Conservation (phyloP, 1,140 invertebrate species). For the Venustaconcha ellipsiformis region DNA sequence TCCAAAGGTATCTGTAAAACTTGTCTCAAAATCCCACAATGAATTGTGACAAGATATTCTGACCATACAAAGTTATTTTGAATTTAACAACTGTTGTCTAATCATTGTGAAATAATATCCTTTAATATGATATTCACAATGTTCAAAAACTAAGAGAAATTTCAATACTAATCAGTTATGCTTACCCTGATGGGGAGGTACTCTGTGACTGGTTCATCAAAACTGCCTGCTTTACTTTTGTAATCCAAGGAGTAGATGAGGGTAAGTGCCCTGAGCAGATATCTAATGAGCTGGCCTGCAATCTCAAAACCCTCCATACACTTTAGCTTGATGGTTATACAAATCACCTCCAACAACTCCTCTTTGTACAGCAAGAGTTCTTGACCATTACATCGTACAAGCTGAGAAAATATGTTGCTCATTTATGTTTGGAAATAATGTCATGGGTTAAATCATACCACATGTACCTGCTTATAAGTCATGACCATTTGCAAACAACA, state of each 20-base stretch:
- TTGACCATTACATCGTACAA: constrained; percentile 75
- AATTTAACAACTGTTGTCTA: too few species aligned
- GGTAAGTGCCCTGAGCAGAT: constrained; percentile 74
- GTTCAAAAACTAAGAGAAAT: too few species aligned
- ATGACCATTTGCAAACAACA: too few species aligned
- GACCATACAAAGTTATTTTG: too few species aligned
- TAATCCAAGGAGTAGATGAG: constrained; percentile 77
- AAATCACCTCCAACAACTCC: constrained; percentile 74
- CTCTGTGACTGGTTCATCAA: constrained; percentile 76
- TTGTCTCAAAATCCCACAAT: too few species aligned
- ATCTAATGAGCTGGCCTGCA: constrained; percentile 71
- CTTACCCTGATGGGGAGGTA: constrained; percentile 80
- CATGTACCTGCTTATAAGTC: too few species aligned
- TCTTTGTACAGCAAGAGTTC: constrained; percentile 76
- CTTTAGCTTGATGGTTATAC: constrained; percentile 75
- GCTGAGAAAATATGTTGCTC: constrained; percentile 57
- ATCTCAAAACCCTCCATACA: constrained; percentile 75
- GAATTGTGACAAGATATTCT: too few species aligned
- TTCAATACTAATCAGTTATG: not conserved
- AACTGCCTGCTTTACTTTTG: constrained; percentile 75
- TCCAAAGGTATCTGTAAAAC: too few species aligned
- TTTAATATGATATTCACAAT: too few species aligned
- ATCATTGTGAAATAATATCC: too few species aligned
- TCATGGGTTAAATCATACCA: too few species aligned
- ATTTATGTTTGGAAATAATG: not conserved